Conservation (phyloP, 2,113 vertebrate genomes). For the Cricetomys ansorgei region DNA sequence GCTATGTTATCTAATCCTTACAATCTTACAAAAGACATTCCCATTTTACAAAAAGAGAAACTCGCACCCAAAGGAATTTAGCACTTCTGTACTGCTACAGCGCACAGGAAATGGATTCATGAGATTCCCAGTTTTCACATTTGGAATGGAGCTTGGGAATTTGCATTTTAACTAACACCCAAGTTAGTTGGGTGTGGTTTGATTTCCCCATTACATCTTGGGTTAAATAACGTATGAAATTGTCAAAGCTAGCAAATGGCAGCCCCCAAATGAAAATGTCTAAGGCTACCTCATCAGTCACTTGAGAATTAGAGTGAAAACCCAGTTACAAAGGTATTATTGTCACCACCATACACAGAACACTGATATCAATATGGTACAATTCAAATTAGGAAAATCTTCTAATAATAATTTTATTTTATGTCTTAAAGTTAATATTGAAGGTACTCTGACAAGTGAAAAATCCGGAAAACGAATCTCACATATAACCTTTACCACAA, state of each 20-base stretch:
- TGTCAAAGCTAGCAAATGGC: background rate
- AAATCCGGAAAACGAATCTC: background rate
- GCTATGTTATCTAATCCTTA: background rate
- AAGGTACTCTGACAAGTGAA: background rate
- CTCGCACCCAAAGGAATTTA: background rate
- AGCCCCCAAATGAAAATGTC: background rate
- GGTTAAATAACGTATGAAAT: background rate
- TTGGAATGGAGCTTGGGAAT: background rate
- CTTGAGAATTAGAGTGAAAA: conserved; percentile 32
- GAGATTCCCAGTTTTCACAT: background rate
- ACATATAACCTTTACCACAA: background rate
- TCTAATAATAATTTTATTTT: conserved; percentile 19
- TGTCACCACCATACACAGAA: background rate
- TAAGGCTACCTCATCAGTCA: background rate
- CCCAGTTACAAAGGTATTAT: background rate
- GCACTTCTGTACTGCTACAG: background rate
- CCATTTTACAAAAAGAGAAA: background rate
- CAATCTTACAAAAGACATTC: background rate
- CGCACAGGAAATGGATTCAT: background rate
- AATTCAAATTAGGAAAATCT: conserved; percentile 2
- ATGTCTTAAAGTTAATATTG: conserved; percentile 5
- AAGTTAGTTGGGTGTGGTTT: background rate
- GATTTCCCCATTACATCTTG: background rate
- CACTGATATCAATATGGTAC: background rate
- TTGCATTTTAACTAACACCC: background rate